Base-by-base conservation (phyloP, 1,140 invertebrate genomes). In the Ceratina australensis region DNA sequence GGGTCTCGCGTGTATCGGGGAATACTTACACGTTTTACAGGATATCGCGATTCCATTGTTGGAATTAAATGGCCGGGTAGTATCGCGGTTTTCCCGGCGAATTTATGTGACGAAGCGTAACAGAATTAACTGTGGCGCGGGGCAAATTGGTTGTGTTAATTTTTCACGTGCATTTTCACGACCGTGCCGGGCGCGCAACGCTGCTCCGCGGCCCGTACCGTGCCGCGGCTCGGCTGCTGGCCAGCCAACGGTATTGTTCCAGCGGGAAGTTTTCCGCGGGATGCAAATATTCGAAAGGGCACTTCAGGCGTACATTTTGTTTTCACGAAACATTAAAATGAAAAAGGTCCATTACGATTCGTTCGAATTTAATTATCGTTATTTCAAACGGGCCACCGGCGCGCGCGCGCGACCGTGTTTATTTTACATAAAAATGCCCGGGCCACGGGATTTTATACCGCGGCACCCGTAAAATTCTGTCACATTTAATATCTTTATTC, bases 201-300 rank as follows among this genome's bases (percentile, higher is more conserved):
- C n/a, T n/a, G n/a, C n/a, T n/a, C n/a, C n/a, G n/a, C n/a, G n/a
- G n/a, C n/a, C n/a, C n/a, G n/a, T n/a, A n/a, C n/a, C n/a, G n/a
- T n/a, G n/a, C n/a, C n/a, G n/a, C n/a, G n/a, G n/a, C n/a, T n/a
- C n/a, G n/a, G n/a, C n/a, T n/a, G n/a, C n/a, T n/a, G 33, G 33
- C 33, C 33, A 42, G 33, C 33, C 33, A 42, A 42, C 33, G 33
- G 33, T 83, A 83, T 83, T 83, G 82, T 83, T 83, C 71, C 82
- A 83, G 83, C 33, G 33, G 81, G 73, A 83, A 83, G 33, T 42
- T 42, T 83, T 83, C 79, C 82, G 81, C 84, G 83, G 83, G 82
- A 77, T 74, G 82, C 86, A 87, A 84, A 87, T 86, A 87, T 86
- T 77, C 83, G 75, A 75, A 78, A 81, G 85, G 85, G 86, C 68